Base-by-base conservation (phyloP, 1,140 invertebrate genomes). In the Venustaconcha ellipsiformis region DNA sequence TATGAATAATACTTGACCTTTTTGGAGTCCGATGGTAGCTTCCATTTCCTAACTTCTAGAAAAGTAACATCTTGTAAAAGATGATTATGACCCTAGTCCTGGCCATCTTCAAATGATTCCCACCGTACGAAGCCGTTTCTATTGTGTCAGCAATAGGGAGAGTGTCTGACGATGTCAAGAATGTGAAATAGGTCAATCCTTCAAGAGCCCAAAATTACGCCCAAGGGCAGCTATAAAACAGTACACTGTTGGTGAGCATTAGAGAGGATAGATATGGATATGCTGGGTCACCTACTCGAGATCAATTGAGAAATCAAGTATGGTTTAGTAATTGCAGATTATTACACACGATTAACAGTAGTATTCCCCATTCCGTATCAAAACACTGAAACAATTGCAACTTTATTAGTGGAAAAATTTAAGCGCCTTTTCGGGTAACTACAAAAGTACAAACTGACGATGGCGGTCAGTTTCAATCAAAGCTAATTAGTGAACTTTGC, bases 361-460 rank as follows among this genome's bases (percentile, higher is more conserved):
- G 75, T 66, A 8, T 75, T 79, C 30, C 66, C 86, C 13, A 23
- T 87, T 15, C 20, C 57, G 14, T 69, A 88, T 63, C 26, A 77
- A 65, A 82, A 79, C 55, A 78, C 84, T 15, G 55, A 14, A 18
- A 87, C 86, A 1, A 78, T 88, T 14, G 89, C 87, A 6, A 75
- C 87, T 18, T 79, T 73, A 12, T 76, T 91, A 14, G 79, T 90
- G 1, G 68, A 85, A 57, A 71, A 88, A 17, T 70, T 85, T n/a
- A 66, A 91, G 17, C 83, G 78, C 63, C 70, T 83, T 5, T 86
- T 84, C 72, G 91, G 90, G 15, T 77, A 86, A 3, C 89, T 90
- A 1, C 55, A 82, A 18, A 84, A 26, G 76, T 90, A 5, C 78
- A 87, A 55, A 73, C 86, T 2, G 88, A 90, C 74, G 84, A 88